phyloP scores from a whole-genome alignment of 2,113 vertebrate species.

The Rousettus leschenaultii region DNA sequence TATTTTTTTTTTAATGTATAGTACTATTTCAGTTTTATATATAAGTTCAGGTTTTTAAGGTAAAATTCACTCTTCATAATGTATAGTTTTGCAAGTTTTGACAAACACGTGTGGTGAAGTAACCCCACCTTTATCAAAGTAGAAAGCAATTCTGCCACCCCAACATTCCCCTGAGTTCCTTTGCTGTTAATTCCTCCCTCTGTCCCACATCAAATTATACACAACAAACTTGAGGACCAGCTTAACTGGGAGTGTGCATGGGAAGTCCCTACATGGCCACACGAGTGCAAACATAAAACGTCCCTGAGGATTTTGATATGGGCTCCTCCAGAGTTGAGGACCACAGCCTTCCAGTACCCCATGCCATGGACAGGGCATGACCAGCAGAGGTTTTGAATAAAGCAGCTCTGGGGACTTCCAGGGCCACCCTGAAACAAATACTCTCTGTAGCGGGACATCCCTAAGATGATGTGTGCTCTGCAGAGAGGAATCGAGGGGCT shows the following conservation, averaged over 20 bases:
- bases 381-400: accelerated
- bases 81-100: background rate
- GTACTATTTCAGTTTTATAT: background rate
- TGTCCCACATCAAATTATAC: background rate
- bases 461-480: accelerated
- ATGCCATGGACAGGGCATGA: accelerated
- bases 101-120: background rate
- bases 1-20: background rate
- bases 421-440: background rate
- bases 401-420: background rate
- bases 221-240: background rate
- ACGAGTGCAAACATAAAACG: background rate
- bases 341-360: background rate
- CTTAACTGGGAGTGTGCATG: accelerated
- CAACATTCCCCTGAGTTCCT: too few relatives aligned
- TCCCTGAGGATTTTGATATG: accelerated
- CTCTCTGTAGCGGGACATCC: accelerated
- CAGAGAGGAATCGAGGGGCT: background rate
- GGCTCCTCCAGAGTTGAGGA: background rate
- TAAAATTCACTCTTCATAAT: background rate
- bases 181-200: background rate
- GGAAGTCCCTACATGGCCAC: accelerated
- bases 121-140: background rate
- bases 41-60: background rate
- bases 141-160: background rate